Base-by-base conservation (phyloP, 2,888 invertebrate species). In the Pheosia gnoma region DNA sequence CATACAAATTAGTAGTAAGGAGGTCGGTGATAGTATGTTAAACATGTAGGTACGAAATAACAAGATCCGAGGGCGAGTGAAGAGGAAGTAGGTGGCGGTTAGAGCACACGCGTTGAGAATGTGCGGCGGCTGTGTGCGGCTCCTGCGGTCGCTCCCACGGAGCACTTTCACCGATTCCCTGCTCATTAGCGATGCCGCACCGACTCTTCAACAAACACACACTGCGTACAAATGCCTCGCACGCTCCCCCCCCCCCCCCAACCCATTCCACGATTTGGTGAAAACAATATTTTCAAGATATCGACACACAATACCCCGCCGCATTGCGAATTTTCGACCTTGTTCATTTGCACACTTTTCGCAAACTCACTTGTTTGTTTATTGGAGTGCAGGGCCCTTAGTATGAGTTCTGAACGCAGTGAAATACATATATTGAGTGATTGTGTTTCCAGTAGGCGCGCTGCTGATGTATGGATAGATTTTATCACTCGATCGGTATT, bases 121-220 rank as follows among this genome's bases (percentile, higher is more conserved):
- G 77, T 74, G 73, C 74, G 68, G 63, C 69, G 59, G 53, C 64
- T 59, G 74, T 72, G 70, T 78, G 82, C 69, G 79, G 80, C 79
- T 79, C 71, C 79, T 80, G 83, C 80, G 83, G 82, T 80, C 74
- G 57, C 36, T 76, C 77, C 78, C 77, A 79, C 81, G 70, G 72
- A 75, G 74, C 82, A 86, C 88, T 89, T 88, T 87, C 88, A 80
- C 86, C 84, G 80, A 83, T 87, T 84, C 84, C 81, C 84, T 76
- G 77, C 86, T 91, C 90, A 90, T 91, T 90, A 90, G 84, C 79
- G 81, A 87, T 86, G 88, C 88, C 85, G 75, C 84, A 81, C 82
- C 84, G 80, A 76, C 87, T 85, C 87, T 84, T 87, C 86, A 81
- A 82, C 79, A 88, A 89, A 89, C 89, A 90, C 88, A 86, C 80